Percentiles rank a stretch among this genome's conserved stretches.
phyloP scores from a whole-genome alignment of 2,888 invertebrate species.

The Julus scanicus region DNA sequence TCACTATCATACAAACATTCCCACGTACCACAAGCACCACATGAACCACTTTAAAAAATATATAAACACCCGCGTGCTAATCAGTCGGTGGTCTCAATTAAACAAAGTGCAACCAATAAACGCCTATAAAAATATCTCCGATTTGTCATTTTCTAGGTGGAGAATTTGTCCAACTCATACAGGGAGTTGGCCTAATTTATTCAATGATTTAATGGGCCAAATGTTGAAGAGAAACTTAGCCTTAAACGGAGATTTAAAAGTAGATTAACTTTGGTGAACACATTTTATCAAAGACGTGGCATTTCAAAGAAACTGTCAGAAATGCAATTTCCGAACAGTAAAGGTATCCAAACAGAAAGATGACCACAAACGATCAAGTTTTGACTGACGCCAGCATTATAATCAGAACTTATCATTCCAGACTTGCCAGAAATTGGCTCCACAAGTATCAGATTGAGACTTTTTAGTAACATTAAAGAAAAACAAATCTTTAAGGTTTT shows the following conservation, averaged over 20 bases:
- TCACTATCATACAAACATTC: not conserved
- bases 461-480: no score
- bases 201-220: not conserved
- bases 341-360: no score
- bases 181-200: not conserved
- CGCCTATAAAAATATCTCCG: not conserved
- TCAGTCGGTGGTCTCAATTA: slow-evolving; percentile 33
- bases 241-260: not conserved
- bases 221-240: not conserved
- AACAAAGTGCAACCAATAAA: slow-evolving; percentile 7
- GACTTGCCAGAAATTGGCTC: no score
- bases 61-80: not conserved
- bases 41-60: not conserved
- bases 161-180: not conserved
- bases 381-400: not conserved
- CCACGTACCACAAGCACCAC: not conserved
- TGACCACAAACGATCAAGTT: not conserved
- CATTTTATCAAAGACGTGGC: not conserved
- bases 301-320: no score
- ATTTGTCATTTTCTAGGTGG: slow-evolving; percentile 7
- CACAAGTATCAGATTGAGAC: no score
- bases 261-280: not conserved
- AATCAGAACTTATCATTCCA: no score
- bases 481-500: no score
- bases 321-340: no score